Base-by-base conservation (phyloP, 1,140 invertebrate species). In the Drosophila repletoides region DNA sequence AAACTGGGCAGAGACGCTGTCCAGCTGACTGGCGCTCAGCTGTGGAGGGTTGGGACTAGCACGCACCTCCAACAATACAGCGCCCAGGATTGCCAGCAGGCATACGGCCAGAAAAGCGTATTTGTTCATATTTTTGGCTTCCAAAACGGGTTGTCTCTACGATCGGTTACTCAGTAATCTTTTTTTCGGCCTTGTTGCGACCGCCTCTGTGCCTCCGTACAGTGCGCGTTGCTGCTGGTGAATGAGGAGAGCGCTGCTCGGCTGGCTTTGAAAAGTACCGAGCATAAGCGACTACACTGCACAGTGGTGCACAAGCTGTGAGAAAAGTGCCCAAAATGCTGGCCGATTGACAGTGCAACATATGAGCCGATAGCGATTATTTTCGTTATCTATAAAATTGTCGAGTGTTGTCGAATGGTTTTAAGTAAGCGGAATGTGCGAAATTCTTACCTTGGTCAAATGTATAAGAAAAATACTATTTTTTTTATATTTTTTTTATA, bases 41-140 rank as follows among this genome's bases (percentile, higher is more conserved):
- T 34, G 14, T 5, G 15, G 43, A 10, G n/a, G 72, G 40, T 10
- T 51, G 1, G 74, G 79, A 14, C 26, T 67, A 48, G 75, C 81
- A 9, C 52, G 68, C 10, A 52, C 76, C 40, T 87, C 80, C 21
- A 86, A 58, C 22, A 87, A 60, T 7, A 87, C 6, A 10, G 68
- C 72, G 0, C 67, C 80, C 43, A 86, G 0, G 7, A 48, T 53
- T 31, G 81, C 72, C 52, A 80, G 3, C 10, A 84, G 71, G 58
- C 80, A 87, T 1, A 86, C 24, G 28, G 43, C 68, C 19, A 76
- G 7, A 24, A 86, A 21, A 6, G 56, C 60, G 64, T 80, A 81
- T 45, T 76, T 72, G 56, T 86, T 86, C 76, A 86, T 87, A n/a
- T n/a, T n/a, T 15, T 5, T 41, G 31, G 28, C 17, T 33, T 19